These are phyloP conservation scores for Pangasianodon hypophthalmus DNA, from an alignment of 2,113 vertebrate genomes.

Conservation along the genomic window DNA sequence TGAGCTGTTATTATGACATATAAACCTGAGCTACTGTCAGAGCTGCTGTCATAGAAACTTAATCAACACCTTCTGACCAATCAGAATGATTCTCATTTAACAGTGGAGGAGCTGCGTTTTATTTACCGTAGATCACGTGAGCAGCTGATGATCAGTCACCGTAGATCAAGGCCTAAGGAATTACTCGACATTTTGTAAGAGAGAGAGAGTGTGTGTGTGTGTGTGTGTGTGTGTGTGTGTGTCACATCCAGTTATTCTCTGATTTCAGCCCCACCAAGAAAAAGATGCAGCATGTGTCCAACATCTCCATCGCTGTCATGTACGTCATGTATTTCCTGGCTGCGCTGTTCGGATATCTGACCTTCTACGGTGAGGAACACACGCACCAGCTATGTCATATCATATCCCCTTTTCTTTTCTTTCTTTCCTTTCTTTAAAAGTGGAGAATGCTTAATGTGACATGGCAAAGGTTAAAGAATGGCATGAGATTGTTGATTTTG, in stretches of 20 bases:
- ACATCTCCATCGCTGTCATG: slow-evolving; percentile 97
- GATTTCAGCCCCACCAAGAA: slow-evolving; percentile 87
- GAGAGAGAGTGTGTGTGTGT: not conserved
- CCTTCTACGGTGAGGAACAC: slow-evolving; percentile 89
- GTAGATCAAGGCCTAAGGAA: not conserved
- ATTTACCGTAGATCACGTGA: not conserved
- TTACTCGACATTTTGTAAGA: not conserved
- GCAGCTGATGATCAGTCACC: not conserved
- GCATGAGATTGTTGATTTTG: not conserved
- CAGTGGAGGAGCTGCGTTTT: not conserved
- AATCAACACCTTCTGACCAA: not conserved
- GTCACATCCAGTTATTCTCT: slow-evolving; percentile 62
- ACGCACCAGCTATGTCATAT: not conserved
- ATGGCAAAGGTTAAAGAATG: not conserved
- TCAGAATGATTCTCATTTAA: not conserved
- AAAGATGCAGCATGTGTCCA: slow-evolving; percentile 97
- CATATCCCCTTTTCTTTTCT: not conserved
- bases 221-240: slow-evolving; percentile 10
- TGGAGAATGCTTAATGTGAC: not conserved
- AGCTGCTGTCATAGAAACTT: not conserved
- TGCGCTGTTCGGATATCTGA: slow-evolving; percentile 98
- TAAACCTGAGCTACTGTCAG: not conserved
- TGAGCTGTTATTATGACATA: not conserved
- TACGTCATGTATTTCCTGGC: slow-evolving; percentile 99
- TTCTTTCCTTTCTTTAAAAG: not conserved